A percentile compares a stretch with the other conserved stretches of the same genome.
These are phyloP conservation scores for Wasmannia auropunctata DNA, from an alignment of 1,140 invertebrate genomes.

Conservation along the genomic window DNA sequence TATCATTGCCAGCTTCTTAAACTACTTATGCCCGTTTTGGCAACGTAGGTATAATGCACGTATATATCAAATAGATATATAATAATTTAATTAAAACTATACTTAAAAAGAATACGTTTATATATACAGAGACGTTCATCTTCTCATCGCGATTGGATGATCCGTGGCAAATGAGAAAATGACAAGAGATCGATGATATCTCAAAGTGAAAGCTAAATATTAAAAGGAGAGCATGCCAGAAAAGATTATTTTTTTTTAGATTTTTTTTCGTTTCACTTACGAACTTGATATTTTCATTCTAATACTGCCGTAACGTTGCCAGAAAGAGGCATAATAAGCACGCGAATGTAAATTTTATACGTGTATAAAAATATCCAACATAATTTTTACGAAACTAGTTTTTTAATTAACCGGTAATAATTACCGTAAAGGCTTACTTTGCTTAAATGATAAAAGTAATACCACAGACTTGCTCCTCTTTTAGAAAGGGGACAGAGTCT, in stretches of 20 bases:
- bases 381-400: constrained; percentile 7
- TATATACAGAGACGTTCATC: constrained; percentile 1
- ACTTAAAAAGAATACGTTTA: background rate
- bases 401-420: background rate
- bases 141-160: background rate
- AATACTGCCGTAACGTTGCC: constrained; percentile 26
- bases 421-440: background rate
- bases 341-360: background rate
- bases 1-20: background rate
- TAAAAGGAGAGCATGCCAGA: background rate
- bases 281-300: background rate
- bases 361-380: background rate
- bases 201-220: constrained; percentile 9
- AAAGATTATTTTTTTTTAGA: background rate
- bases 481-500: background rate
- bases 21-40: constrained; percentile 26
- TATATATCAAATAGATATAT: constrained; percentile 4
- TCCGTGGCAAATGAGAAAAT: constrained; percentile 18
- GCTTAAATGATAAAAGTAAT: constrained; percentile 15
- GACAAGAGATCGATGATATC: constrained; percentile 36
- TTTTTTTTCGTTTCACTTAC: background rate
- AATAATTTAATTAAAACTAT: constrained; percentile 50
- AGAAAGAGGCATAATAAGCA: background rate
- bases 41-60: background rate
- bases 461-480: constrained; percentile 6